A percentile compares a stretch with the other conserved stretches of the same genome.
Conservation (phyloP, 2,113 vertebrate species). For the Colossoma macropomum region DNA sequence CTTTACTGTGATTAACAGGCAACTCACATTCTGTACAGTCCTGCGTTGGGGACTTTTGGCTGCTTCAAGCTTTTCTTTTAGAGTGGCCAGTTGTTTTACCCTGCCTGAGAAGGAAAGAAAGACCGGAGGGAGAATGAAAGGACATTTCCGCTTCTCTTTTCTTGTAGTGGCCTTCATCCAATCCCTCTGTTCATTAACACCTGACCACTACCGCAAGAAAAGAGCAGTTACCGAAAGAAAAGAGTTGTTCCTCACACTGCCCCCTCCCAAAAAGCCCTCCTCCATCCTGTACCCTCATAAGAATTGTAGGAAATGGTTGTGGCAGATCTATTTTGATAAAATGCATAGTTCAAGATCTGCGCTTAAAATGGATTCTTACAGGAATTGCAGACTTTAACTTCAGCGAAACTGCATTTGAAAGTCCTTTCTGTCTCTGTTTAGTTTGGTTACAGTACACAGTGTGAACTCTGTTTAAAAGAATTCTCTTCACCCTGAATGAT, state of each 20-base stretch:
- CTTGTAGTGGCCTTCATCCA: slow-evolving; percentile 54
- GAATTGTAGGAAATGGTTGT: slow-evolving; percentile 30
- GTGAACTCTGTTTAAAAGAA: slow-evolving; percentile 58
- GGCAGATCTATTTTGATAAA: slow-evolving; percentile 47
- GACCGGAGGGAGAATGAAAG: slow-evolving; percentile 54
- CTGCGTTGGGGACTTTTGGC: slow-evolving; percentile 41
- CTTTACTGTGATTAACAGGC: slow-evolving; percentile 45
- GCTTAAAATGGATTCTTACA: background rate
- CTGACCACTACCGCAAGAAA: slow-evolving; percentile 43
- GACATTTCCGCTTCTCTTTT: slow-evolving; percentile 54
- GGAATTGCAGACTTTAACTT: slow-evolving; percentile 12
- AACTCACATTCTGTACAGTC: slow-evolving; percentile 37
- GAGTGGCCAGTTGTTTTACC: slow-evolving; percentile 46
- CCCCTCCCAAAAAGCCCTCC: background rate
- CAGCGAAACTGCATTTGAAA: slow-evolving; percentile 36
- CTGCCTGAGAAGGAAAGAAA: slow-evolving; percentile 47
- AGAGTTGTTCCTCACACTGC: slow-evolving; percentile 50
- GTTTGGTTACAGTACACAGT: slow-evolving; percentile 17
- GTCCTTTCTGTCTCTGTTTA: slow-evolving; percentile 32
- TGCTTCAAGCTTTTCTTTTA: slow-evolving; percentile 41
- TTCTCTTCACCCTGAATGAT: slow-evolving; percentile 55
- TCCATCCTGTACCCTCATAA: background rate
- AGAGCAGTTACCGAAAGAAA: slow-evolving; percentile 38
- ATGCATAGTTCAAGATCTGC: background rate
- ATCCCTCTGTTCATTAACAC: slow-evolving; percentile 43